A percentile compares a stretch with the other conserved stretches of the same genome.
phyloP scores from a whole-genome alignment of 2,888 invertebrate species.

The Chaitophorus viminalis region DNA sequence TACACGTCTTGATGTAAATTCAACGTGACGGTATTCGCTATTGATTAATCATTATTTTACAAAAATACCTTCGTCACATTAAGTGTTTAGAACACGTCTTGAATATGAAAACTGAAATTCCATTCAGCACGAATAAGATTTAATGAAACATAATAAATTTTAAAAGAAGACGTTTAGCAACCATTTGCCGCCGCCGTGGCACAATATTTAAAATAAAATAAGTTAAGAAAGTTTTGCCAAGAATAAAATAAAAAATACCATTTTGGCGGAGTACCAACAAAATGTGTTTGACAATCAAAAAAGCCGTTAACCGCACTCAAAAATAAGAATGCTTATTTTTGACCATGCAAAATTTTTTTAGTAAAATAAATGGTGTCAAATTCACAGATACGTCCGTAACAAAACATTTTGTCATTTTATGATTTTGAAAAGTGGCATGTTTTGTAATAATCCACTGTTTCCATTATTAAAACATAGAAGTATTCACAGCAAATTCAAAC shows the following conservation, averaged over 20 bases:
- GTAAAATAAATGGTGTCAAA: not conserved
- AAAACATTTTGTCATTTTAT: not conserved
- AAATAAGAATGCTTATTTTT: not conserved
- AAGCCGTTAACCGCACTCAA: not conserved
- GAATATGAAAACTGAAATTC: conserved; percentile 27
- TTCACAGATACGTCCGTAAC: not conserved
- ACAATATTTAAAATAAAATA: conserved; percentile 37
- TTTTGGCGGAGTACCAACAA: conserved; percentile 7
- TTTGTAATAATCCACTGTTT: not conserved
- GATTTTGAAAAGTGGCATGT: not conserved
- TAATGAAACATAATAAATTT: conserved; percentile 10
- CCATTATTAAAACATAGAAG: not conserved
- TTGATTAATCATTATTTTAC: not conserved
- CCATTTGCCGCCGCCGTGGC: not conserved
- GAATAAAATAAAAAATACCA: conserved; percentile 8
- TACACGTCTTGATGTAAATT: too few relatives aligned
- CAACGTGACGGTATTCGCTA: too few relatives aligned
- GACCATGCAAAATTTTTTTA: not conserved
- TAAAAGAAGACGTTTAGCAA: conserved; percentile 39
- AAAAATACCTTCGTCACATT: not conserved
- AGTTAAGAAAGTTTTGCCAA: conserved; percentile 30
- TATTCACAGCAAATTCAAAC: not conserved
- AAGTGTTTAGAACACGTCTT: conserved; percentile 1
- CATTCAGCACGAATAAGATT: not conserved
- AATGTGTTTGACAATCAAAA: conserved; percentile 13